Conservation (phyloP, 2,888 invertebrate genomes). For the Andricus curvator region DNA sequence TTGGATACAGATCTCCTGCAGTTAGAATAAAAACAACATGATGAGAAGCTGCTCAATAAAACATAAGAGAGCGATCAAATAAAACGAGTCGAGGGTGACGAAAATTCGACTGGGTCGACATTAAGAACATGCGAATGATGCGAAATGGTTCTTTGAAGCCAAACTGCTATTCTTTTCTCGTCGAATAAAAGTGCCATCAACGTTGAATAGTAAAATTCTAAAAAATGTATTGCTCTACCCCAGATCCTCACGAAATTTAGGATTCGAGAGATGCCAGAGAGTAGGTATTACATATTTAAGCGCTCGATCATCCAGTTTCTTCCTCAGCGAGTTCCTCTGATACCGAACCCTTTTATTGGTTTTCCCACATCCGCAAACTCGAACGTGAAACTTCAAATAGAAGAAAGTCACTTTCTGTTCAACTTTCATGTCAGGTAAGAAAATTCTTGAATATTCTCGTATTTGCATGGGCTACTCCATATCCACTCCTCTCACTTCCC, state of each 20-base stretch:
- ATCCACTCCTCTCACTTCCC: too few relatives aligned
- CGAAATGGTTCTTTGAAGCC: slow-evolving; percentile 41
- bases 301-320: slow-evolving; percentile 62
- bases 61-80: slow-evolving; percentile 65
- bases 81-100: slow-evolving; percentile 54
- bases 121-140: slow-evolving; percentile 35
- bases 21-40: slow-evolving; percentile 38
- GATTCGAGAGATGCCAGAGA: slow-evolving; percentile 55
- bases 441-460: not conserved
- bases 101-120: slow-evolving; percentile 31
- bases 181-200: slow-evolving; percentile 49
- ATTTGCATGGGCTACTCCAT: too few relatives aligned
- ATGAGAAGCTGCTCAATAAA: slow-evolving; percentile 64
- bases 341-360: slow-evolving; percentile 18
- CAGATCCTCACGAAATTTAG: slow-evolving; percentile 46
- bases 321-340: slow-evolving; percentile 31
- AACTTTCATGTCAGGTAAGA: not conserved
- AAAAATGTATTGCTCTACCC: slow-evolving; percentile 65
- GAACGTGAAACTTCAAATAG: not conserved
- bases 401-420: not conserved
- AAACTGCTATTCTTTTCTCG: slow-evolving; percentile 55
- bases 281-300: slow-evolving; percentile 67
- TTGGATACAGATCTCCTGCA: slow-evolving; percentile 1
- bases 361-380: not conserved
- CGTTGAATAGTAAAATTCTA: slow-evolving; percentile 61